Evolutionary conservation across 2,888 invertebrate genomes (phyloP).

Genomic region (Pachymerium ferrugineum): DNA sequence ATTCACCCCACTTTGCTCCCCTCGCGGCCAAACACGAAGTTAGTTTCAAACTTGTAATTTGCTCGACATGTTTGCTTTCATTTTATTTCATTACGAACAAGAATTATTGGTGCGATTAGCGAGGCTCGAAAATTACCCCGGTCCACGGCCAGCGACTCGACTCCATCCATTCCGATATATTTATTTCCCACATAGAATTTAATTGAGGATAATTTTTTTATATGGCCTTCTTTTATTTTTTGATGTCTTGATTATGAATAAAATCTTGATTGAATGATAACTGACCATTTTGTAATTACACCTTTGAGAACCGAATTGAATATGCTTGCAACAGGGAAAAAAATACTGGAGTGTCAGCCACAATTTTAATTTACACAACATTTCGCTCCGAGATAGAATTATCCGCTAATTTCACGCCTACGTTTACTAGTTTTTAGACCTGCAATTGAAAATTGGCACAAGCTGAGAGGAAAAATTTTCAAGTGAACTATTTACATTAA

Average conservation of each 20-base stretch:
- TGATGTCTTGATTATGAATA: conserved; percentile 13
- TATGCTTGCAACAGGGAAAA: too few relatives aligned
- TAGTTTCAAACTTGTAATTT: conserved; percentile 1
- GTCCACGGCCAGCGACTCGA: background rate
- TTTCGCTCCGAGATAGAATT: background rate
- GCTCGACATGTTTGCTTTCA: conserved; percentile 8
- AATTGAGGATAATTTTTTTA: background rate
- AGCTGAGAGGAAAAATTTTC: too few relatives aligned
- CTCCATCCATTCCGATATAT: background rate
- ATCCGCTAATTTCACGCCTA: too few relatives aligned
- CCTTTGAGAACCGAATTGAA: background rate
- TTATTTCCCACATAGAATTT: conserved; percentile 9
- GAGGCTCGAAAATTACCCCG: conserved; percentile 9
- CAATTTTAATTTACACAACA: background rate
- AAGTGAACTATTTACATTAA: too few relatives aligned
- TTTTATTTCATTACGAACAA: conserved; percentile 13
- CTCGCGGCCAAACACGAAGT: conserved; percentile 8
- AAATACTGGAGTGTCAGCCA: too few relatives aligned
- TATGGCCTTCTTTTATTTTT: background rate
- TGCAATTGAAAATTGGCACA: too few relatives aligned
- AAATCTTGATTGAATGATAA: conserved; percentile 13
- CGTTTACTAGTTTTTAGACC: too few relatives aligned
- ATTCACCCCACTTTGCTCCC: background rate
- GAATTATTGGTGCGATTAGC: conserved; percentile 13
- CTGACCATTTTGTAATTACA: background rate